These are phyloP conservation scores for Danio jaintianensis DNA, from an alignment of 2,797 vertebrate genomes.

Conservation along the genomic window DNA sequence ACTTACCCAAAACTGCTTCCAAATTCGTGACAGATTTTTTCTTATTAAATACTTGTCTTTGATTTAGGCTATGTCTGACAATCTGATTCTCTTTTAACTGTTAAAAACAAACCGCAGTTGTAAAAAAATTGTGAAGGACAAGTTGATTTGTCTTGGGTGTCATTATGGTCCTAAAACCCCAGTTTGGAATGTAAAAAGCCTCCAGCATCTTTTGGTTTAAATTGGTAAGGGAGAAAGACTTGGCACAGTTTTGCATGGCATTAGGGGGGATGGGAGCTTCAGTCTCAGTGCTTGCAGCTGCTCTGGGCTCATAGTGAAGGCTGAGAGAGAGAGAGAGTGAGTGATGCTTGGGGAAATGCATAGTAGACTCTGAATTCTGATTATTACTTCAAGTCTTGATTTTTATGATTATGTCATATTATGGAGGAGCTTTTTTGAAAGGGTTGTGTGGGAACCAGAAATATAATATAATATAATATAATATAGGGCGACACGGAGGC, in stretches of 20 bases:
- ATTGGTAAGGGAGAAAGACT: background rate
- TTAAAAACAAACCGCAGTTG: background rate
- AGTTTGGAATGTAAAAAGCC: background rate
- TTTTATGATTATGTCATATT: background rate
- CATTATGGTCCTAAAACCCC: background rate
- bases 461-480: no score
- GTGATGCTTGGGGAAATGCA: background rate
- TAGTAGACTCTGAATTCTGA: background rate
- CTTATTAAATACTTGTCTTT: no score
- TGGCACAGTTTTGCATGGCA: background rate
- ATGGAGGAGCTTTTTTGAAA: background rate
- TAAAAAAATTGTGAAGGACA: background rate
- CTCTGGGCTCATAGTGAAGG: background rate
- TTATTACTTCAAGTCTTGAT: background rate
- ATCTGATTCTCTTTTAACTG: no score
- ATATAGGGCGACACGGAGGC: no score
- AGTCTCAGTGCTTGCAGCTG: conserved; percentile 9
- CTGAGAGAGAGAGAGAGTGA: background rate
- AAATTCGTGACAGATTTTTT: no score
- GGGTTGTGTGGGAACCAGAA: background rate
- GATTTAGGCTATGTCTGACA: no score
- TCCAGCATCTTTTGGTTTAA: background rate
- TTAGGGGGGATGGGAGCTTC: conserved; percentile 7
- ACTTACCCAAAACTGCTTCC: no score
- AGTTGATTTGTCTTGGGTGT: background rate